A percentile compares a stretch with the other conserved stretches of the same genome.
These are phyloP conservation scores for Ctenopoma kingsleyae DNA, from an alignment of 2,797 vertebrate genomes.

Conservation along the genomic window DNA sequence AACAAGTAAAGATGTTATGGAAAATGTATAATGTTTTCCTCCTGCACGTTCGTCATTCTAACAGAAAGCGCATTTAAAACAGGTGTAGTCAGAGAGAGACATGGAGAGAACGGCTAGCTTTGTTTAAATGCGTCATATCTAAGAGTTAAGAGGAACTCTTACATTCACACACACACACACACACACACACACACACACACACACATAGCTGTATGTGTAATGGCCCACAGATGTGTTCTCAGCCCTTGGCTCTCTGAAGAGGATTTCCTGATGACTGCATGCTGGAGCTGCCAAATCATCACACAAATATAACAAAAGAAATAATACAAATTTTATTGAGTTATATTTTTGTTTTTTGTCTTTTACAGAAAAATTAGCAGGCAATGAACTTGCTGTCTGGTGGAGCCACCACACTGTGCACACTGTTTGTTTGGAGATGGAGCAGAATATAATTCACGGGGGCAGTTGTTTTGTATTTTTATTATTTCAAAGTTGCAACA, in stretches of 20 bases:
- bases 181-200: background rate
- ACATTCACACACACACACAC: too few species aligned
- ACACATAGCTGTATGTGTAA: slow-evolving; percentile 23
- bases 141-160: too few species aligned
- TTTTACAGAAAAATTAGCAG: background rate
- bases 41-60: too few species aligned
- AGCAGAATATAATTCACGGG: too few species aligned
- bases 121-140: background rate
- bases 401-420: background rate
- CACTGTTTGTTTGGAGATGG: too few species aligned
- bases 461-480: background rate
- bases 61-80: too few species aligned
- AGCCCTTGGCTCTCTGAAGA: slow-evolving; percentile 30
- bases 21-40: too few species aligned
- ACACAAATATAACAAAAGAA: slow-evolving; percentile 19
- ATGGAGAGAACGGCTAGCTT: background rate
- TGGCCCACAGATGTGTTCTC: slow-evolving; percentile 60
- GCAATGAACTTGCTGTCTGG: background rate
- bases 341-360: too few species aligned
- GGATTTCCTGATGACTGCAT: slow-evolving; percentile 47
- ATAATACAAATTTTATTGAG: background rate
- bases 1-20: too few species aligned
- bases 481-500: too few species aligned
- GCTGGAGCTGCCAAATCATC: slow-evolving; percentile 32
- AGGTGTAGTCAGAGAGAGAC: background rate